These are phyloP conservation scores for Lutraria rhynchaena DNA, from an alignment of 1,140 invertebrate genomes.

Conservation along the genomic window DNA sequence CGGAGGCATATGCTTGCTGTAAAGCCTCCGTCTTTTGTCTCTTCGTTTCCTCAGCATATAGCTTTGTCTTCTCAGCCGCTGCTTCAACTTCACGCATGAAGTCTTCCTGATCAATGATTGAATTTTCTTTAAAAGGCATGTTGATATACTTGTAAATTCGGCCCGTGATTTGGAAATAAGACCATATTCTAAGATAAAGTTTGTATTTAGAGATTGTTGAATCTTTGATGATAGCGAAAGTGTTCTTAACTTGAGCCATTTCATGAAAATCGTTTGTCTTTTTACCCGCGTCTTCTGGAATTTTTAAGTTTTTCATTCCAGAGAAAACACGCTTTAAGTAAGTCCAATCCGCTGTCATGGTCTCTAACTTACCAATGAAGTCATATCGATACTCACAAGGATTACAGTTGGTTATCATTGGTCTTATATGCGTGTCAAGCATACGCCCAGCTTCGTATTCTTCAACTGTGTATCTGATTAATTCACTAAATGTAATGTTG, in stretches of 20 bases:
- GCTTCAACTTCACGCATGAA: neutral
- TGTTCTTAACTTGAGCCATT: neutral
- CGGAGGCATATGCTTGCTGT: neutral
- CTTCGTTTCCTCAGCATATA: neutral
- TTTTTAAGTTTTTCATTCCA: neutral
- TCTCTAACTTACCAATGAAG: slow-evolving; percentile 12
- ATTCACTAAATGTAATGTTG: slow-evolving; percentile 5
- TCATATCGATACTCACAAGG: neutral
- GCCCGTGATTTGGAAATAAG: slow-evolving; percentile 1
- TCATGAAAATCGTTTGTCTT: neutral
- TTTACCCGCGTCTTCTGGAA: neutral
- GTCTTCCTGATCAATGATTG: neutral
- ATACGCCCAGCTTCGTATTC: too few relatives aligned
- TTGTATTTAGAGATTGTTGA: neutral
- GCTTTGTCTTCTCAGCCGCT: neutral
- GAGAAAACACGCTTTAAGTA: neutral
- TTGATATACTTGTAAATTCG: neutral
- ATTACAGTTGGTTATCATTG: neutral
- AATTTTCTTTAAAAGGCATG: neutral
- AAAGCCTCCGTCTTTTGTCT: neutral
- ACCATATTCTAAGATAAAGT: slow-evolving; percentile 5
- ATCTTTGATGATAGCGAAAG: neutral
- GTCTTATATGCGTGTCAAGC: neutral
- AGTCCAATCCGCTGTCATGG: neutral
- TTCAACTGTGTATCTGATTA: too few relatives aligned